Evolutionary conservation across 2,888 invertebrate species (phyloP).

Genomic region (Peribatodes rhomboidaria): DNA sequence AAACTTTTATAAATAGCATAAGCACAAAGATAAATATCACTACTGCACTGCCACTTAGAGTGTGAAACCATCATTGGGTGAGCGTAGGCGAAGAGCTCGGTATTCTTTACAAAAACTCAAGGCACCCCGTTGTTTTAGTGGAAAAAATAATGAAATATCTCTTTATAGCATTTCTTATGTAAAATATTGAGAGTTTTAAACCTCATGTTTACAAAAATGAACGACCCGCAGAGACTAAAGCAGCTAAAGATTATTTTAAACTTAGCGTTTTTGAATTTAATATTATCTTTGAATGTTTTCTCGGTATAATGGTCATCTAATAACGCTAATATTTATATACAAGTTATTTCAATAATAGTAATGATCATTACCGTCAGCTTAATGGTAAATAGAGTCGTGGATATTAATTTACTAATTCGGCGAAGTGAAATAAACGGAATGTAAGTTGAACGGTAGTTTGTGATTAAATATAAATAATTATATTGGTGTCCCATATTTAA

Average conservation of each 20-base stretch:
- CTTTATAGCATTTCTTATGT: conserved; percentile 77
- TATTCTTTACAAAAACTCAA: conserved; percentile 78
- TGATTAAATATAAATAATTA: conserved; percentile 15
- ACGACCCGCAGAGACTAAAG: conserved; percentile 61
- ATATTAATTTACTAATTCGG: conserved; percentile 27
- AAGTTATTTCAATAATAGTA: conserved; percentile 46
- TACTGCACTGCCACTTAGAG: conserved; percentile 80
- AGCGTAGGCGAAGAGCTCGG: conserved; percentile 78
- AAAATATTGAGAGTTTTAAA: conserved; percentile 73
- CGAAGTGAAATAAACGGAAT: conserved; percentile 22
- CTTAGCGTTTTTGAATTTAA: conserved; percentile 49
- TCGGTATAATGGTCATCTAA: conserved; percentile 52
- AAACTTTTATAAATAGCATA: conserved; percentile 70
- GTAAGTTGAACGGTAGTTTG: conserved; percentile 21
- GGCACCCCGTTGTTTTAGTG: conserved; percentile 84
- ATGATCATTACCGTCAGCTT: conserved; percentile 28
- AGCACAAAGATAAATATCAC: conserved; percentile 71
- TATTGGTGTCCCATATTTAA: background rate
- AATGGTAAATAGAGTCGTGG: conserved; percentile 30
- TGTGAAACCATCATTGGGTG: conserved; percentile 79
- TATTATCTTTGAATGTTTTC: conserved; percentile 48
- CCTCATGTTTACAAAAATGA: conserved; percentile 71
- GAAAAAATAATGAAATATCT: conserved; percentile 82
- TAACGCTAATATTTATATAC: conserved; percentile 49
- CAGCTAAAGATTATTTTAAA: conserved; percentile 19